These are phyloP conservation scores for Oplegnathus fasciatus DNA, from an alignment of 2,113 vertebrate species.

Conservation along the genomic window DNA sequence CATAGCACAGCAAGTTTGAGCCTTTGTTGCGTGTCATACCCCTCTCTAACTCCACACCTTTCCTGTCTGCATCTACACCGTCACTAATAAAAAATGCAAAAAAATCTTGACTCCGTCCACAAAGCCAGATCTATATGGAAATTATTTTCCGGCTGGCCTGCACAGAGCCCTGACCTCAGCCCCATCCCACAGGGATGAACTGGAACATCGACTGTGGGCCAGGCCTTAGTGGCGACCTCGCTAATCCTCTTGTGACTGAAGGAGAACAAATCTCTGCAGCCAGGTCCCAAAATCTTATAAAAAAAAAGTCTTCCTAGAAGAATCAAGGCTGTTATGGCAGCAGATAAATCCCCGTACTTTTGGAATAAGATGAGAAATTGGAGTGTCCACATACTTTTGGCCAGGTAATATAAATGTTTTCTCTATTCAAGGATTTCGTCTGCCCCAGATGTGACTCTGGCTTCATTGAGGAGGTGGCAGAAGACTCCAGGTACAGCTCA, in stretches of 20 bases:
- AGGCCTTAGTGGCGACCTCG: not conserved
- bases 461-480: conserved; percentile 93
- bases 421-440: conserved; percentile 87
- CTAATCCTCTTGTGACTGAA: not conserved
- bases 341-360: not conserved
- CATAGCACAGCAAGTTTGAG: not conserved
- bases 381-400: not conserved
- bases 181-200: not conserved
- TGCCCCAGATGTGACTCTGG: conserved; percentile 92
- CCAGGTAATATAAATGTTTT: conserved; percentile 1
- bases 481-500: conserved; percentile 88
- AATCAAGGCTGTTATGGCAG: not conserved
- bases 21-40: not conserved
- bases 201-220: not conserved
- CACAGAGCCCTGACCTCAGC: not conserved
- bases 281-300: not conserved
- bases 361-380: not conserved
- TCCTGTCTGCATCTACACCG: not conserved
- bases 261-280: not conserved
- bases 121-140: not conserved
- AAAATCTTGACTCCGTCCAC: not conserved
- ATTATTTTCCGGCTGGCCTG: not conserved
- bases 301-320: not conserved
- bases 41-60: not conserved
- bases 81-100: not conserved